A percentile compares a stretch with the other conserved stretches of the same genome.
Evolutionary conservation across 2,113 vertebrate species (phyloP).

Genomic region (Puntigrus tetrazona): DNA sequence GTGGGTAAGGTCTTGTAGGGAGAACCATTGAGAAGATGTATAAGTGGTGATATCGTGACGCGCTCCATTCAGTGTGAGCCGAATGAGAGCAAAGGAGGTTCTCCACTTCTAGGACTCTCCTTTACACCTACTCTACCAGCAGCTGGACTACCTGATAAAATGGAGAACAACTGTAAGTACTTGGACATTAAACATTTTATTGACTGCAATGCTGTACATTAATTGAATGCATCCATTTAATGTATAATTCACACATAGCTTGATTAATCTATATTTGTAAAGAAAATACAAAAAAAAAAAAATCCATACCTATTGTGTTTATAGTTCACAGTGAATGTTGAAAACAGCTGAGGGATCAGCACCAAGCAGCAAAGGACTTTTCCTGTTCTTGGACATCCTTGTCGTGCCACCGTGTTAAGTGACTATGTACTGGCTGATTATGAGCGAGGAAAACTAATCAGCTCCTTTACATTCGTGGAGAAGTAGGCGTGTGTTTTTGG

Average conservation of each 20-base stretch:
- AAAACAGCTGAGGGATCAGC: not conserved
- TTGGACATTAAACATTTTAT: not conserved
- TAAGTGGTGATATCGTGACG: constrained; percentile 40
- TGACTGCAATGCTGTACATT: not conserved
- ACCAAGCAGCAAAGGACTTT: not conserved
- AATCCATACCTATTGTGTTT: not conserved
- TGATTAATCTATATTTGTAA: not conserved
- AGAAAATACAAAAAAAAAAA: not conserved
- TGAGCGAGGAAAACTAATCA: not conserved
- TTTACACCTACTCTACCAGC: not conserved
- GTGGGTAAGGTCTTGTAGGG: not conserved
- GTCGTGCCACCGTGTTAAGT: not conserved
- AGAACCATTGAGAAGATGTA: constrained; percentile 28
- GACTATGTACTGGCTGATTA: not conserved
- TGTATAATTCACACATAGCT: not conserved
- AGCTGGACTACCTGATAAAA: constrained; percentile 25
- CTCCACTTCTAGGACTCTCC: constrained; percentile 39
- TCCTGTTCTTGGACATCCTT: not conserved
- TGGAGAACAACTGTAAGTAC: constrained; percentile 41
- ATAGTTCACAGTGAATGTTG: not conserved
- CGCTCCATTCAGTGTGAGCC: constrained; percentile 32
- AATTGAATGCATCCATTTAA: not conserved
- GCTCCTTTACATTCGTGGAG: constrained; percentile 4
- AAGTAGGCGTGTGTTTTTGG: constrained; percentile 12
- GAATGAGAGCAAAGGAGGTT: constrained; percentile 37